Conservation (phyloP, 2,888 invertebrate species). For the Cataglyphis altisquamis region DNA sequence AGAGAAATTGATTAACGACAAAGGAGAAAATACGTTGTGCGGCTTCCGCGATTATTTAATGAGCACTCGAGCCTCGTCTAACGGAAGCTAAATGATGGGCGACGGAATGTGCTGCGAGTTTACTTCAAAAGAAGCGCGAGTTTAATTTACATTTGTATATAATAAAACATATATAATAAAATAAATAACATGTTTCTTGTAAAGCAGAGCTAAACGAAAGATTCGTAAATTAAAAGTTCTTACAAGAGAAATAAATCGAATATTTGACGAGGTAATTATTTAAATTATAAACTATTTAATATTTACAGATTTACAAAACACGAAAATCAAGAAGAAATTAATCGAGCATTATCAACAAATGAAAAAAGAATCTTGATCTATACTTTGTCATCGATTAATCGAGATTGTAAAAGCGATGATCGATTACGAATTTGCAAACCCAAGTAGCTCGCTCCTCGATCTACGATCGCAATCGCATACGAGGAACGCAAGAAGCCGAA, state of each 20-base stretch:
- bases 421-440: conserved; percentile 35
- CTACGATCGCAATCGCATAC: conserved; percentile 41
- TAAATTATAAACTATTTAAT: not conserved
- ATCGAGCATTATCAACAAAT: not conserved
- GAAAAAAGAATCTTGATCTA: not conserved
- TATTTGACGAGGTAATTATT: not conserved
- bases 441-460: conserved; percentile 12
- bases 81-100: conserved; percentile 33
- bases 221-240: not conserved
- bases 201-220: not conserved
- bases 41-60: conserved; percentile 47
- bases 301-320: not conserved
- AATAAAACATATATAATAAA: not conserved
- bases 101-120: not conserved
- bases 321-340: not conserved
- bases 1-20: conserved; percentile 64
- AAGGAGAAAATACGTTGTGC: conserved; percentile 64
- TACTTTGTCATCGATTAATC: not conserved
- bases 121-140: not conserved
- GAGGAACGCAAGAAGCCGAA: conserved; percentile 68
- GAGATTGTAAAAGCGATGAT: not conserved
- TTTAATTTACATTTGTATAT: not conserved
- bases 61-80: conserved; percentile 22
- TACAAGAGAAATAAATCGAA: not conserved
- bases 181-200: not conserved